phyloP scores from a whole-genome alignment of 2,797 vertebrate genomes.

The Leptodactylus fallax region DNA sequence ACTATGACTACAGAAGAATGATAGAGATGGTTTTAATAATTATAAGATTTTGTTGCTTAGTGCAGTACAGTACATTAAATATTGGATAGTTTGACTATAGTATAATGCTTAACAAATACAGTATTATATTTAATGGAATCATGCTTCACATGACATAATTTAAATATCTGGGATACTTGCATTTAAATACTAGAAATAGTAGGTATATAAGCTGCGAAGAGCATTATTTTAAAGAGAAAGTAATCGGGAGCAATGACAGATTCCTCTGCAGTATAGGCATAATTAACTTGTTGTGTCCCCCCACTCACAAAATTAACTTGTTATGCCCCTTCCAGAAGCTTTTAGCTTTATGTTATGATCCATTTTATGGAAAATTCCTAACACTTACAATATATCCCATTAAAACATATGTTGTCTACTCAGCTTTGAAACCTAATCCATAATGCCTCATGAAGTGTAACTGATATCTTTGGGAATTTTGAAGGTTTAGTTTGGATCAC shows the following conservation, averaged over 20 bases:
- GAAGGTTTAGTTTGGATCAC: neutral
- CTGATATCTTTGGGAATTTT: constrained; percentile 1
- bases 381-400: neutral
- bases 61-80: too few species aligned
- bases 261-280: too few species aligned
- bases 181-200: neutral
- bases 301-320: too few species aligned
- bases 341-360: too few species aligned
- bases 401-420: neutral
- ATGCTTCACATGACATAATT: neutral
- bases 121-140: neutral
- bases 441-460: neutral
- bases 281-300: too few species aligned
- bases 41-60: neutral
- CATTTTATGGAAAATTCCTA: neutral
- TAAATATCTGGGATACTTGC: neutral
- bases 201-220: neutral
- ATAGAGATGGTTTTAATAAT: too few species aligned
- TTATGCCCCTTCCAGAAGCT: too few species aligned
- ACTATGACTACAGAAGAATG: too few species aligned
- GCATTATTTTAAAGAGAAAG: too few species aligned
- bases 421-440: neutral
- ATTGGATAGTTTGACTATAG: neutral
- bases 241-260: too few species aligned
- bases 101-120: neutral